Conservation (phyloP, 2,888 invertebrate species). For the Charanyca ferruginea region DNA sequence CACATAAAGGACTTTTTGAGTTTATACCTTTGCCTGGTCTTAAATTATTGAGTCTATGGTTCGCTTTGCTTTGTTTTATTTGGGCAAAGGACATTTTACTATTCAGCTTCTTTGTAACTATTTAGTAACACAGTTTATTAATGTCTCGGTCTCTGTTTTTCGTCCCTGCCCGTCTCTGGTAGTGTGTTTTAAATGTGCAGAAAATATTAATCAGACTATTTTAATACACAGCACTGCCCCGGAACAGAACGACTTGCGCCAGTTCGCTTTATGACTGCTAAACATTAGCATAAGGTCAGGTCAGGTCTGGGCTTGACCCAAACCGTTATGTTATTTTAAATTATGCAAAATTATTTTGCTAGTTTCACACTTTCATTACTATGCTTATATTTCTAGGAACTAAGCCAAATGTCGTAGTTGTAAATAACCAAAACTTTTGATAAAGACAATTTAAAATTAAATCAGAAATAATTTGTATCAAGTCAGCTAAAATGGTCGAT, state of each 20-base stretch:
- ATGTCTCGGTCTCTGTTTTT: neutral
- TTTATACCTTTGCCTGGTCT: slow-evolving; percentile 20
- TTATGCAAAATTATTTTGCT: slow-evolving; percentile 33
- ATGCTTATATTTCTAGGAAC: neutral
- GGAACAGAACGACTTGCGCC: slow-evolving; percentile 17
- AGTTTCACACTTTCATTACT: slow-evolving; percentile 27
- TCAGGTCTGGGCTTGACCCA: slow-evolving; percentile 20
- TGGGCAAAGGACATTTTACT: neutral
- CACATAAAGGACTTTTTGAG: slow-evolving; percentile 45
- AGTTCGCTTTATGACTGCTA: slow-evolving; percentile 9
- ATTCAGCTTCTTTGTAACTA: neutral
- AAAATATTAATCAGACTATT: slow-evolving; percentile 31
- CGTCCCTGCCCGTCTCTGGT: neutral
- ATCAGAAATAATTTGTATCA: neutral
- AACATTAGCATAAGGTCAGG: slow-evolving; percentile 49
- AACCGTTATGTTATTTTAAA: slow-evolving; percentile 22
- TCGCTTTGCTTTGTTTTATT: neutral
- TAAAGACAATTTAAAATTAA: neutral
- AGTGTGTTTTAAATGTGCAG: neutral
- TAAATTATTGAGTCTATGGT: slow-evolving; percentile 7
- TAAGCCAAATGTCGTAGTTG: neutral
- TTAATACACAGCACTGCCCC: slow-evolving; percentile 27
- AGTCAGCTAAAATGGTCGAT: neutral
- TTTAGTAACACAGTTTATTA: neutral
- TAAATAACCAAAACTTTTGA: neutral